Evolutionary conservation across 2,888 invertebrate genomes (phyloP).

Genomic region (Apeira syringaria): DNA sequence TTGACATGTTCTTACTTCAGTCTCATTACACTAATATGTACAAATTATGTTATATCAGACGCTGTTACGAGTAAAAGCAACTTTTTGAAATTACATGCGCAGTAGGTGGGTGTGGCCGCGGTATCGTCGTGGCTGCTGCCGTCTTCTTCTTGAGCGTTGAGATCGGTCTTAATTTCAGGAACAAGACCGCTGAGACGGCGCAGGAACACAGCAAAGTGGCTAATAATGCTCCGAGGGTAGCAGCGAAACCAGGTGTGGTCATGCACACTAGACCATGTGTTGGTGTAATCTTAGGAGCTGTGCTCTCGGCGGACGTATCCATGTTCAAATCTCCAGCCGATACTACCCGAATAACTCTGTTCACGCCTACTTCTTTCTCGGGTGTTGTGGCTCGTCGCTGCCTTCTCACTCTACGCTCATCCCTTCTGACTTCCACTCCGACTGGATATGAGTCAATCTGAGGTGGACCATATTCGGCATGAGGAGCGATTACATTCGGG

Average conservation of each 20-base stretch:
- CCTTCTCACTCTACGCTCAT: constrained; percentile 88
- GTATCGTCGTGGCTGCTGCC: constrained; percentile 72
- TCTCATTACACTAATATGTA: constrained; percentile 82
- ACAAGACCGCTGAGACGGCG: constrained; percentile 92
- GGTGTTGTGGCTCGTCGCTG: constrained; percentile 85
- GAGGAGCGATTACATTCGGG: constrained; percentile 73
- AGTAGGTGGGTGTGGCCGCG: constrained; percentile 70
- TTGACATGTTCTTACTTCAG: constrained; percentile 78
- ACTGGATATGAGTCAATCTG: constrained; percentile 80
- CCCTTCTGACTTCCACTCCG: constrained; percentile 87
- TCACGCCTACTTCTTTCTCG: constrained; percentile 93
- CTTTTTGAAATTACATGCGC: constrained; percentile 83
- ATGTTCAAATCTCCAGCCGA: constrained; percentile 94
- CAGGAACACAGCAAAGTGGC: constrained; percentile 93
- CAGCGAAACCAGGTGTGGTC: constrained; percentile 97
- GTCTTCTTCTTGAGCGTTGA: constrained; percentile 82
- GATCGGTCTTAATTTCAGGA: constrained; percentile 90
- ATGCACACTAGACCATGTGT: constrained; percentile 94
- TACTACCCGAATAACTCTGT: constrained; percentile 94
- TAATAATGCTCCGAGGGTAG: constrained; percentile 91
- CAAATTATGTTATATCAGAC: constrained; percentile 68
- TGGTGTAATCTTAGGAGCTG: constrained; percentile 81
- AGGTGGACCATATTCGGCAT: constrained; percentile 89
- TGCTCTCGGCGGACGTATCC: constrained; percentile 89
- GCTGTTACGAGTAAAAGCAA: constrained; percentile 87